Conservation (phyloP, 2,797 vertebrate genomes). For the Adrianichthys oophorus region DNA sequence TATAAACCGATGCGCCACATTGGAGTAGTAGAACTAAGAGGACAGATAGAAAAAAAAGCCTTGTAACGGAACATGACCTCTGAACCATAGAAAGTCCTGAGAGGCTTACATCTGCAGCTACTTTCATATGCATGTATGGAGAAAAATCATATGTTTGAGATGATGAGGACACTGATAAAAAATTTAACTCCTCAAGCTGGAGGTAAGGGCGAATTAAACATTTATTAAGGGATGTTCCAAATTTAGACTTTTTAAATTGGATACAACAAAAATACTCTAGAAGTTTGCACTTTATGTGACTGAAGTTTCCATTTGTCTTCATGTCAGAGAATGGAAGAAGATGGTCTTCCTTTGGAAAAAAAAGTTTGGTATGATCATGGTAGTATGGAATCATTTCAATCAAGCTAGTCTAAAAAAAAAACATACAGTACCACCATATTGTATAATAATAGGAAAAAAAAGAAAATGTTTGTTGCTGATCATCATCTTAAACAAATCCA, state of each 20-base stretch:
- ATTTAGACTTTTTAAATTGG: conserved; percentile 44
- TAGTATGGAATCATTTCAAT: no score
- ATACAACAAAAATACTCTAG: conserved; percentile 28
- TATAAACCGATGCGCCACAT: no score
- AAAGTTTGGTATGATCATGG: neutral
- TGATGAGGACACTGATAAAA: conserved; percentile 60
- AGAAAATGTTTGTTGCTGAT: no score
- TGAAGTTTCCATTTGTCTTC: neutral
- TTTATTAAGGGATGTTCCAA: conserved; percentile 49
- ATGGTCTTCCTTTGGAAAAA: neutral
- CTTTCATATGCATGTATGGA: conserved; percentile 52
- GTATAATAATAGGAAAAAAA: no score
- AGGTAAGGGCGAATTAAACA: conserved; percentile 61
- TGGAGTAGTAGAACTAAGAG: no score
- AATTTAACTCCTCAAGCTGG: conserved; percentile 57
- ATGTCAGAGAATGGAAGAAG: neutral
- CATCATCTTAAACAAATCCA: no score
- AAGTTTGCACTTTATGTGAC: neutral
- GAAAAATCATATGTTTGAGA: conserved; percentile 59
- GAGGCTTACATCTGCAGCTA: conserved; percentile 32
- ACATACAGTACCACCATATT: no score
- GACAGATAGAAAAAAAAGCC: no score
- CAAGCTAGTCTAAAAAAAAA: no score
- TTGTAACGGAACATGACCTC: neutral
- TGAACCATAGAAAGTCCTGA: neutral